phyloP scores from a whole-genome alignment of 2,797 vertebrate species.

The Amblyraja radiata region DNA sequence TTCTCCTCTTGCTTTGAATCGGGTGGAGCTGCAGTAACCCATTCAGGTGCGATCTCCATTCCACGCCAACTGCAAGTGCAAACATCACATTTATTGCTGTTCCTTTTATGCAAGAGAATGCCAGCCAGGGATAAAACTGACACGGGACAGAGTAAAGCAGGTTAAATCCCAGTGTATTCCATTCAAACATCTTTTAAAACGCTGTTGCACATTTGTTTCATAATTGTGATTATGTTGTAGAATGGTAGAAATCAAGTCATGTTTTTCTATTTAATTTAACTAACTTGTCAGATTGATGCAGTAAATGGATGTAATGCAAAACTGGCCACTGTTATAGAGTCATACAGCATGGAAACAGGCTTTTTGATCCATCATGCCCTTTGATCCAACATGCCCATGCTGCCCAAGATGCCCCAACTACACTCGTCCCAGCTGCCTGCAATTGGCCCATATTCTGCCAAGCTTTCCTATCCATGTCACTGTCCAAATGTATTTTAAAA shows the following conservation, averaged over 20 bases:
- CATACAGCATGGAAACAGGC: no score
- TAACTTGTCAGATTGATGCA: no score
- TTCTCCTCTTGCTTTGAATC: conserved; percentile 50
- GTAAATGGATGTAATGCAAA: no score
- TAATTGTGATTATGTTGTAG: background rate
- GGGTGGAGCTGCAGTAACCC: conserved; percentile 57
- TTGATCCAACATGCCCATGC: no score
- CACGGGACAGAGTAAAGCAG: background rate
- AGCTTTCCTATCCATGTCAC: no score
- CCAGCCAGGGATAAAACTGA: background rate
- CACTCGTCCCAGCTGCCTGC: no score
- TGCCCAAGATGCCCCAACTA: no score
- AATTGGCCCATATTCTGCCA: no score
- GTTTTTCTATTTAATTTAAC: background rate
- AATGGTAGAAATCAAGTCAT: background rate
- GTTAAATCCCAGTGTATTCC: background rate
- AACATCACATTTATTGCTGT: background rate
- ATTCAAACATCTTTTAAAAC: background rate
- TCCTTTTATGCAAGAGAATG: background rate
- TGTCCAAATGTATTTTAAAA: no score
- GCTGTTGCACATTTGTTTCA: background rate
- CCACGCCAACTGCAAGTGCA: conserved; percentile 66
- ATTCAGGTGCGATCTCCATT: conserved; percentile 65
- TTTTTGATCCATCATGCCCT: no score
- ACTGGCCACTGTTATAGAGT: no score